Evolutionary conservation across 37 sponge, comb jelly and placozoan species (phyloP), one percentile per base, ranked within the genome.

Genomic region (Oopsacas minuta): DNA sequence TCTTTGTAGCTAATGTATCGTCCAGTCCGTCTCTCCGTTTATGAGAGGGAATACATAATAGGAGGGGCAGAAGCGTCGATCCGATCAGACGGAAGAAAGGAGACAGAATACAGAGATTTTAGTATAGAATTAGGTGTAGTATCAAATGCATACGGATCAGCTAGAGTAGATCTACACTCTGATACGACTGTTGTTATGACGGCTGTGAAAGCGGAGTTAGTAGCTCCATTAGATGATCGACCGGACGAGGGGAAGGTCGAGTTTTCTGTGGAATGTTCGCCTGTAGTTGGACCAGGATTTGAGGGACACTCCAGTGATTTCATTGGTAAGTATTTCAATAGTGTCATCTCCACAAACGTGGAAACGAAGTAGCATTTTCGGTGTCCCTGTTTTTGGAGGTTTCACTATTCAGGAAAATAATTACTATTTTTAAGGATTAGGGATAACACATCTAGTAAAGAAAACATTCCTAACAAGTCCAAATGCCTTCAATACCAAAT

Each of bases 381-480:
- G n/a, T n/a, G n/a, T n/a, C n/a, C n/a, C n/a, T n/a, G n/a, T n/a
- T n/a, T n/a, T n/a, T n/a, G n/a, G n/a, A n/a, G n/a, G n/a, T n/a
- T n/a, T n/a, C n/a, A n/a, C n/a, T n/a, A n/a, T n/a, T n/a, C n/a
- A n/a, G n/a, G n/a, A n/a, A n/a, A n/a, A n/a, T n/a, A n/a, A n/a
- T n/a, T n/a, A n/a, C n/a, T n/a, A n/a, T n/a, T n/a, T n/a, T n/a
- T n/a, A n/a, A 61, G 75, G 75, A 5, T 34, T 61, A 34, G 75
- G 75, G 22, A 25, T 61, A 61, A 61, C 75, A 61, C 75, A 61
- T 12, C 22, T 61, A 34, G 75, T 61, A 3, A 61, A 61, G 75
- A 61, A 61, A 34, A 5, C 28, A 61, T 61, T 61, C 75, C 75
- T 61, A n/a, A 61, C 75, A n/a, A 61, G 75, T 61, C 75, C 75